Evolutionary conservation across 2,888 invertebrate species (phyloP).

Genomic region (Lepidochrysops patricia): DNA sequence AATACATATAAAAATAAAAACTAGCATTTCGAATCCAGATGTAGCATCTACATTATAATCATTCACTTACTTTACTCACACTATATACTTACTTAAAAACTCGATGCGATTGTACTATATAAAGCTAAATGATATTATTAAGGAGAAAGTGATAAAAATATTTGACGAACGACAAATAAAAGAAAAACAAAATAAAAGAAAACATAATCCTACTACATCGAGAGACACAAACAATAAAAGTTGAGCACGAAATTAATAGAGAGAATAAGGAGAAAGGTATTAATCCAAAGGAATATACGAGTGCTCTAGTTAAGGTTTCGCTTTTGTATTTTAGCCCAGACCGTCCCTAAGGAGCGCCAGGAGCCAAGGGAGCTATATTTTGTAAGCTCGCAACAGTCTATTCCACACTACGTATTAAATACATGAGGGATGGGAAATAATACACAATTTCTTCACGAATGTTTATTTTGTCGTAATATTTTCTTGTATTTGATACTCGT

Average conservation of each 20-base stretch:
- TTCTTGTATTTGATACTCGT: slow-evolving; percentile 62
- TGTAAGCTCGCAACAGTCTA: slow-evolving; percentile 1
- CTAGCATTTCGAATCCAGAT: too few species aligned
- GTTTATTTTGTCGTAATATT: slow-evolving; percentile 57
- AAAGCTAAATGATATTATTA: too few species aligned
- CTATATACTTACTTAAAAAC: too few species aligned
- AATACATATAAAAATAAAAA: too few species aligned
- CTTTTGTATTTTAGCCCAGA: neutral
- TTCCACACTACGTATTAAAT: neutral
- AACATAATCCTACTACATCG: neutral
- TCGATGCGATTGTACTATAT: too few species aligned
- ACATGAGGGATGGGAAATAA: neutral
- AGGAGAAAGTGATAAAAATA: too few species aligned
- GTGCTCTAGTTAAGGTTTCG: neutral
- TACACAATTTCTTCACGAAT: slow-evolving; percentile 36
- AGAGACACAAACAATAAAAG: neutral
- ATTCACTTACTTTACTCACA: too few species aligned
- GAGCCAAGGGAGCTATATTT: neutral
- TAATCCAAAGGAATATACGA: neutral
- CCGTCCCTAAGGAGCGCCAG: neutral
- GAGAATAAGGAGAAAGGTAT: neutral
- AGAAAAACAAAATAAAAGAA: too few species aligned
- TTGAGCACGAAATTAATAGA: neutral
- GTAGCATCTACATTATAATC: too few species aligned
- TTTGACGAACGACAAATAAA: too few species aligned